phyloP scores from a whole-genome alignment of 2,113 vertebrate genomes.

The Pithys albifrons region DNA sequence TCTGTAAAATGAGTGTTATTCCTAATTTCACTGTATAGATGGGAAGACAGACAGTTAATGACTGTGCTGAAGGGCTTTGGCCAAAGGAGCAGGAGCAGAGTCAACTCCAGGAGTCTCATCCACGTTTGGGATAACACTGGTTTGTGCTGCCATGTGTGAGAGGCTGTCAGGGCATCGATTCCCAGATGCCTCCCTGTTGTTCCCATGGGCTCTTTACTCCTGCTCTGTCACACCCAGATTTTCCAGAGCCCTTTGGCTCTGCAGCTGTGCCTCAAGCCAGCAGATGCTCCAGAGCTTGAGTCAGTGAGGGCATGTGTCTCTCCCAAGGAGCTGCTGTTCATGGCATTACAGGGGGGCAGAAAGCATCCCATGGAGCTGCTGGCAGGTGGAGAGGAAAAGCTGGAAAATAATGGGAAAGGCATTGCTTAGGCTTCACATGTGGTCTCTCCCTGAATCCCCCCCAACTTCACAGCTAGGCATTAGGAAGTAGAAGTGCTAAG shows the following conservation, averaged over 20 bases:
- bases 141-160: background rate
- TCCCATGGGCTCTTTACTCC: background rate
- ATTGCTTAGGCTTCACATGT: background rate
- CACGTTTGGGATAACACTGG: rapidly evolving
- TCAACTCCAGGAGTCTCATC: background rate
- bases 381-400: background rate
- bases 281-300: background rate
- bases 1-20: background rate
- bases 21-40: background rate
- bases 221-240: background rate
- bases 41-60: background rate
- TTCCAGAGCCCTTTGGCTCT: background rate
- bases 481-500: background rate
- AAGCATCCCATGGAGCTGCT: background rate
- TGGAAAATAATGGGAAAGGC: background rate
- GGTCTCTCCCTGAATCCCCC: background rate
- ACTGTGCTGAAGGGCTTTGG: background rate
- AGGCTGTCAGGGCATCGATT: background rate
- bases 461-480: background rate
- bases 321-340: background rate
- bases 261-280: background rate
- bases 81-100: background rate
- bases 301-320: background rate
- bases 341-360: background rate
- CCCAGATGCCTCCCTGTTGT: background rate